Evolutionary conservation across 1,140 invertebrate genomes (phyloP), one percentile per base, ranked within the genome.

Genomic region (Myzus persicae): DNA sequence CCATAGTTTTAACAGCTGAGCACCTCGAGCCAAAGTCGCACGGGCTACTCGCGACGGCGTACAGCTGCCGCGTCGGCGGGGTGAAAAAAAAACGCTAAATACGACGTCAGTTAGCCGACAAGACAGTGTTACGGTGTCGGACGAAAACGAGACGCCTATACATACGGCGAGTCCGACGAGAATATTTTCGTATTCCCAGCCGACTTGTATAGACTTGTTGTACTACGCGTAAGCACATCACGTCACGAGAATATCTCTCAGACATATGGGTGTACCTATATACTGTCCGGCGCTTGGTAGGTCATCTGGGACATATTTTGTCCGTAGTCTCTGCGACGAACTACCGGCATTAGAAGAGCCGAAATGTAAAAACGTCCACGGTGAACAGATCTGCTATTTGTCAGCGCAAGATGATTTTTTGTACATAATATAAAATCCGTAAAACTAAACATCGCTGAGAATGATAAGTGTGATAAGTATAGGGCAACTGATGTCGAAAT

Each of bases 1-100:
- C 85, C 44, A 76, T 76, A 48, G 85, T 87, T 87, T 87, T 22
- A 87, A 87, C 85, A 87, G 85, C 85, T 87, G 85, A 22, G 85
- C 85, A 36, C 44, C 44, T 31, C 44, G 85, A 87, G 85, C 42
- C 14, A 1, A 36, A 44, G 31, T 87, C 85, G n/a, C 85, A 87
- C 85, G 85, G 42, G 38, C 18, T 31, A 22, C 22, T 48, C 85
- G 14, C 44, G 31, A 40, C 24, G 82, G 24, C 24, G 82, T 40
- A 6, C 59, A 18, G 59, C 14, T n/a, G 59, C 5, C 5, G 14
- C 14, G 14, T 18, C 11, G 31, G 31, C 18, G 9, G 59, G 36
- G 36, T 18, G 11, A 67, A 31, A n/a, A 67, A n/a, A 67, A 76
- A n/a, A 59, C 31, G 59, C n/a, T 44, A 18, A 44, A 44, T 14